Base-by-base conservation (phyloP, 2,797 vertebrate species). In the Sebastes glaucus region DNA sequence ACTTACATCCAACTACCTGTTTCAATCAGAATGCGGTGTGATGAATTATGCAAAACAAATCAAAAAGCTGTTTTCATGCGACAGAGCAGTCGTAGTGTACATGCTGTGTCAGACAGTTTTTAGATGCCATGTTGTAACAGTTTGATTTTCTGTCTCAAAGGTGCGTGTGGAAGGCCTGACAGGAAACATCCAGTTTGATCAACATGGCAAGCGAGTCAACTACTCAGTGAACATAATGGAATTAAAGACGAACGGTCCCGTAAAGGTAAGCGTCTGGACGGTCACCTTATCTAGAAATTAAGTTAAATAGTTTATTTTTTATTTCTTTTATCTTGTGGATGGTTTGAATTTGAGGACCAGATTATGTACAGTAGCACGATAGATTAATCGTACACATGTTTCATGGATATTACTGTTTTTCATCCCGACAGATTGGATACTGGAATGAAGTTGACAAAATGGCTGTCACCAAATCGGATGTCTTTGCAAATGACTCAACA, bases 361-460 rank as follows among this genome's bases (percentile, higher is more conserved):
- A 8, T 76, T 61, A 23, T 71, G 7, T 57, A 28, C 11, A n/a
- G 33, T 28, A 52, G 30, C 7, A 9, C 7, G 65, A 11, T 2
- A 11, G 16, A 67, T 75, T 16, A 33, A 63, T n/a, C 7, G 2
- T 11, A 9, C 55, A 33, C 18, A 25, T 35, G 6, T 49, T 68
- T 77, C 2, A 68, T 68, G 6, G 11, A 72, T 71, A 33, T 69
- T 30, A 11, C 27, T 57, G 13, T 11, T 68, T 73, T 77, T 67
- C 86, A 74, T 77, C 72, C 78, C 77, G 88, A 92, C 96, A 99
- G 98, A 99, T 99, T 86, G 98, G 98, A 86, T 99, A 99, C 89
- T 99, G 98, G 98, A 99, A 98, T 89, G 98, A 99, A 95, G 96
- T 97, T 65, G 98, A 99, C 94, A 99, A 97, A 96, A 99, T 99